Percentiles rank a stretch among this genome's conserved stretches.
phyloP scores from a whole-genome alignment of 2,888 invertebrate genomes.

The Thecophora atra region DNA sequence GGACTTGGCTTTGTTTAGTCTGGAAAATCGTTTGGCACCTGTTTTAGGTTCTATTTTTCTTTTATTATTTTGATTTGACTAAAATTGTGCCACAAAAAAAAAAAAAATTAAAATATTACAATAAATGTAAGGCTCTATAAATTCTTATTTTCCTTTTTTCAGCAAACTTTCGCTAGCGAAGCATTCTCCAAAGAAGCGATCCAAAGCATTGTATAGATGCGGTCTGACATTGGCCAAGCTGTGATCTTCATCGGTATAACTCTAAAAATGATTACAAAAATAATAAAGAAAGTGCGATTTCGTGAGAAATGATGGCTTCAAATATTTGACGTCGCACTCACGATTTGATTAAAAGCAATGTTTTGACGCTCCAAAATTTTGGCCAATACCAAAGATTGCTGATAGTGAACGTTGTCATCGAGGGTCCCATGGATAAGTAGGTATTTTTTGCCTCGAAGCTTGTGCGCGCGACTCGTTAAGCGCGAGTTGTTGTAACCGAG shows the following conservation, averaged over 20 bases:
- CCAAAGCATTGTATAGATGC: slow-evolving; percentile 89
- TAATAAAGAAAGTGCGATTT: neutral
- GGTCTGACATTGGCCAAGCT: slow-evolving; percentile 82
- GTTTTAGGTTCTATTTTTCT: slow-evolving; percentile 8
- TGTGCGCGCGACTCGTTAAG: slow-evolving; percentile 75
- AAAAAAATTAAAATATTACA: slow-evolving; percentile 20
- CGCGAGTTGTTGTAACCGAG: slow-evolving; percentile 80
- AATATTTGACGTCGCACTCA: too few relatives aligned
- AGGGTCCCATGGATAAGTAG: slow-evolving; percentile 94
- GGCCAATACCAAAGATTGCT: slow-evolving; percentile 92
- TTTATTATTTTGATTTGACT: slow-evolving; percentile 4
- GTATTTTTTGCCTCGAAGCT: slow-evolving; percentile 79
- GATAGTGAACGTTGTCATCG: slow-evolving; percentile 97
- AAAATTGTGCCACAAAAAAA: slow-evolving; percentile 3
- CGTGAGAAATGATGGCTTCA: too few relatives aligned
- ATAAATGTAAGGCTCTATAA: neutral
- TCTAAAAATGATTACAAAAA: slow-evolving; percentile 68
- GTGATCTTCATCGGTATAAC: slow-evolving; percentile 94
- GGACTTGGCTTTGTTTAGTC: slow-evolving; percentile 23
- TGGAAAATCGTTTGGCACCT: neutral
- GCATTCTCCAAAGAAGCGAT: slow-evolving; percentile 76
- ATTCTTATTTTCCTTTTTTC: slow-evolving; percentile 47
- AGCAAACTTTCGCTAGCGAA: slow-evolving; percentile 58
- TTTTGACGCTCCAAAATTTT: slow-evolving; percentile 84
- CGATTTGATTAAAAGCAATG: slow-evolving; percentile 92